Percentiles rank a stretch among this genome's conserved stretches.
Evolutionary conservation across 2,797 vertebrate genomes (phyloP).

Genomic region (Notolepis coatsorum): DNA sequence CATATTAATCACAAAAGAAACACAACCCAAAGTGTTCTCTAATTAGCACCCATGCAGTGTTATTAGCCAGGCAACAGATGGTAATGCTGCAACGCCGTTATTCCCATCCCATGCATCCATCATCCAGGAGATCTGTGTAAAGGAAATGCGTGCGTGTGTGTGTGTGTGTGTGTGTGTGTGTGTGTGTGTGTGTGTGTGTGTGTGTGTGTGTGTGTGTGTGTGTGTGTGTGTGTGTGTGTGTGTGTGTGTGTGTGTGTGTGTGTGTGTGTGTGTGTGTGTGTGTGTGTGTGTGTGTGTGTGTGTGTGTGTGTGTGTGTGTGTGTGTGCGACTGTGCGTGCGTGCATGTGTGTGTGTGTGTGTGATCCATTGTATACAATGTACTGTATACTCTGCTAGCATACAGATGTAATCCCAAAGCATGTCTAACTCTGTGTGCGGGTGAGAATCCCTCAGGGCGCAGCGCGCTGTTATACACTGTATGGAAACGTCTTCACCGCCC

Average conservation of each 20-base stretch:
- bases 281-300: neutral
- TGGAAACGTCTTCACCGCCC: too few relatives aligned
- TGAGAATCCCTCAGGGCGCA: neutral
- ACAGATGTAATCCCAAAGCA: too few relatives aligned
- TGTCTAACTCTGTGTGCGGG: too few relatives aligned
- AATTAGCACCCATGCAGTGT: constrained; percentile 15
- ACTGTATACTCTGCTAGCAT: too few relatives aligned
- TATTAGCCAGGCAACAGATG: too few relatives aligned
- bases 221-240: neutral
- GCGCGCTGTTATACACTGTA: neutral
- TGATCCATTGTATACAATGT: too few relatives aligned
- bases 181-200: neutral
- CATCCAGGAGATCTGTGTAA: too few relatives aligned
- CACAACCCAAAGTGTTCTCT: neutral
- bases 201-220: too few relatives aligned
- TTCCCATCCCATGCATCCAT: too few relatives aligned
- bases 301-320: neutral
- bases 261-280: constrained; percentile 1
- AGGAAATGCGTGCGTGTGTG: neutral
- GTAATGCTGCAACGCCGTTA: too few relatives aligned
- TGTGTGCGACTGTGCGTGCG: neutral
- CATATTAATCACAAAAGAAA: neutral
- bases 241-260: constrained; percentile 1
- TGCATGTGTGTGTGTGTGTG: constrained; percentile 1
- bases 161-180: neutral